Percentiles rank a stretch among this genome's conserved stretches.
These are phyloP conservation scores for Papilio gigon DNA, from an alignment of 2,888 invertebrate genomes.

Conservation along the genomic window DNA sequence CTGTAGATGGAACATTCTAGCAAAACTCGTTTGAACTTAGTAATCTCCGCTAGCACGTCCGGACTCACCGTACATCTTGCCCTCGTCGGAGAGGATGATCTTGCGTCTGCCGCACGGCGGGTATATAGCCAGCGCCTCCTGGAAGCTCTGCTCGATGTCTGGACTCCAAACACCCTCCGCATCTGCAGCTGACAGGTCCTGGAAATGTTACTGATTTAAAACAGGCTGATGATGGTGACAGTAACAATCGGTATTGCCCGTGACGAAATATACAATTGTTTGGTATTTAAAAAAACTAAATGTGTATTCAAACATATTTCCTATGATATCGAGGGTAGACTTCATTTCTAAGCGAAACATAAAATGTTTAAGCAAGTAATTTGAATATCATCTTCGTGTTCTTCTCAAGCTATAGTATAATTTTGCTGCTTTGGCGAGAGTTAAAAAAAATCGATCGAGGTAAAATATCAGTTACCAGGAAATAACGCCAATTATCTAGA, in stretches of 20 bases:
- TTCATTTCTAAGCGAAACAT: background rate
- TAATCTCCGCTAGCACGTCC: slow-evolving; percentile 56
- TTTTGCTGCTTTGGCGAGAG: too few species aligned
- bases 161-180: slow-evolving; percentile 99
- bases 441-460: background rate
- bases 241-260: too few species aligned
- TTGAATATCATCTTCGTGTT: background rate
- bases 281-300: too few species aligned
- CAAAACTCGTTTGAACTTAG: background rate
- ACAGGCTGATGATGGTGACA: slow-evolving; percentile 16
- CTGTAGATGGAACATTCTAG: background rate
- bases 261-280: too few species aligned
- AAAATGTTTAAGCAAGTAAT: background rate
- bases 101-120: slow-evolving; percentile 99
- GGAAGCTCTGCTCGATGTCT: slow-evolving; percentile 99
- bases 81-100: slow-evolving; percentile 99
- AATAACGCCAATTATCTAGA: background rate
- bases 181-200: slow-evolving; percentile 97
- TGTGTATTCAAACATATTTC: too few species aligned
- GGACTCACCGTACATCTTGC: slow-evolving; percentile 99
- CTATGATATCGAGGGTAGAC: too few species aligned
- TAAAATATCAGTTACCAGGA: background rate
- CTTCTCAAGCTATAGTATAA: background rate
- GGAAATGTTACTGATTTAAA: slow-evolving; percentile 65
- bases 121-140: slow-evolving; percentile 99